These are phyloP conservation scores for Callipepla californica DNA, from an alignment of 2,113 vertebrate genomes.

Conservation along the genomic window DNA sequence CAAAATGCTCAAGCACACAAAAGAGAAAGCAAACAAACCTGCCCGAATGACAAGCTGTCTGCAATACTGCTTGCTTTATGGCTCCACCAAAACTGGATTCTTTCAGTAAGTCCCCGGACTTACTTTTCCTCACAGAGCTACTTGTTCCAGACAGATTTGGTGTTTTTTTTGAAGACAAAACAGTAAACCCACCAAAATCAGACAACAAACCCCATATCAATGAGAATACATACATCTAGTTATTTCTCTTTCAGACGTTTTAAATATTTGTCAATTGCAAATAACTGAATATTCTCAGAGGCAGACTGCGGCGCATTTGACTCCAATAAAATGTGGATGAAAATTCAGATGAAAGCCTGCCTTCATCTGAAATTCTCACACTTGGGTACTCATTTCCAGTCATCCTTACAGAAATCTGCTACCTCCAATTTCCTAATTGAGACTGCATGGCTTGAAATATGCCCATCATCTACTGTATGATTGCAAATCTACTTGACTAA, in stretches of 20 bases:
- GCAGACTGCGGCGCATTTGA: not conserved
- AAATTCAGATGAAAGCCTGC: not conserved
- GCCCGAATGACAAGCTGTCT: not conserved
- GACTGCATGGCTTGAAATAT: constrained; percentile 16
- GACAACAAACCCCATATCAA: not conserved
- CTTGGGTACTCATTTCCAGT: constrained; percentile 45
- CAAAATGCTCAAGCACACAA: not conserved
- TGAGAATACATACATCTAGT: not conserved
- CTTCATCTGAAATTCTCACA: constrained; percentile 25
- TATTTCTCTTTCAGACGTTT: not conserved
- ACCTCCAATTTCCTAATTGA: constrained; percentile 39
- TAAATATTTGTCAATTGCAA: constrained; percentile 15
- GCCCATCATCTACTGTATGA: constrained; percentile 8
- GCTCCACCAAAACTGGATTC: not conserved
- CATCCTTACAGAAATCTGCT: constrained; percentile 30
- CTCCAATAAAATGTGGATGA: not conserved
- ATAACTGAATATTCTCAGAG: not conserved
- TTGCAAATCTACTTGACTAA: not conserved
- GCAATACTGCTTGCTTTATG: not conserved
- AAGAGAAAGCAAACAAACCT: not conserved
- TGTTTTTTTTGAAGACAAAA: not conserved
- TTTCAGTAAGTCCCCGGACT: not conserved
- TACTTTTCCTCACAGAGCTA: not conserved
- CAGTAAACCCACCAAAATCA: not conserved
- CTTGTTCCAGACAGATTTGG: not conserved